Conservation (phyloP, 1,140 invertebrate species). For the Gonatopus flavifemur region DNA sequence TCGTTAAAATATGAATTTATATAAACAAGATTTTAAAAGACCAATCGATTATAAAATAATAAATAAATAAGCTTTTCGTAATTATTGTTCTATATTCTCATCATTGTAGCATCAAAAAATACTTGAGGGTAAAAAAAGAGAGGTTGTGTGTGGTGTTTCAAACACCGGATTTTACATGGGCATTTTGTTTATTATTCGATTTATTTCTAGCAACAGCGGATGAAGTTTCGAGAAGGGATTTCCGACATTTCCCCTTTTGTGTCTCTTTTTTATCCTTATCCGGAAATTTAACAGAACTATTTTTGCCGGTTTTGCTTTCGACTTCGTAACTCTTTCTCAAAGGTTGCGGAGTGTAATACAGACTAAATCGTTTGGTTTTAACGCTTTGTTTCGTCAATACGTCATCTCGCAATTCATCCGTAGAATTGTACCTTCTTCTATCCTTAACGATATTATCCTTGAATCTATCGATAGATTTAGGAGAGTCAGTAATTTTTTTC, state of each 20-base stretch:
- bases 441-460: conserved; percentile 2
- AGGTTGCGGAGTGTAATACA: conserved; percentile 48
- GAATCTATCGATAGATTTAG: conserved; percentile 3
- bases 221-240: conserved; percentile 26
- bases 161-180: conserved; percentile 28
- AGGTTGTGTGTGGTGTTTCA: too few relatives aligned
- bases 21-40: too few relatives aligned
- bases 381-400: conserved; percentile 25
- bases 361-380: conserved; percentile 42
- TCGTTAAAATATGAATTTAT: too few relatives aligned
- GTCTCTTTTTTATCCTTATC: conserved; percentile 14
- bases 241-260: conserved; percentile 23
- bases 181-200: conserved; percentile 32
- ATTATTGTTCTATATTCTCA: too few relatives aligned
- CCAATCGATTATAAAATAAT: too few relatives aligned
- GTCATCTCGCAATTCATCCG: conserved; percentile 41
- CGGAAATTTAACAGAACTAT: conserved; percentile 16
- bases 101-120: too few relatives aligned
- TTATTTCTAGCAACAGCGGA: conserved; percentile 38
- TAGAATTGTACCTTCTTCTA: conserved; percentile 40
- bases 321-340: conserved; percentile 42
- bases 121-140: too few relatives aligned
- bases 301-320: conserved; percentile 29
- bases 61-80: too few relatives aligned
- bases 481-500: conserved; percentile 20